Percentiles rank a stretch among this genome's conserved stretches.
These are phyloP conservation scores for Mesoclemmys tuberculata DNA, from an alignment of 2,113 vertebrate genomes.

Conservation along the genomic window DNA sequence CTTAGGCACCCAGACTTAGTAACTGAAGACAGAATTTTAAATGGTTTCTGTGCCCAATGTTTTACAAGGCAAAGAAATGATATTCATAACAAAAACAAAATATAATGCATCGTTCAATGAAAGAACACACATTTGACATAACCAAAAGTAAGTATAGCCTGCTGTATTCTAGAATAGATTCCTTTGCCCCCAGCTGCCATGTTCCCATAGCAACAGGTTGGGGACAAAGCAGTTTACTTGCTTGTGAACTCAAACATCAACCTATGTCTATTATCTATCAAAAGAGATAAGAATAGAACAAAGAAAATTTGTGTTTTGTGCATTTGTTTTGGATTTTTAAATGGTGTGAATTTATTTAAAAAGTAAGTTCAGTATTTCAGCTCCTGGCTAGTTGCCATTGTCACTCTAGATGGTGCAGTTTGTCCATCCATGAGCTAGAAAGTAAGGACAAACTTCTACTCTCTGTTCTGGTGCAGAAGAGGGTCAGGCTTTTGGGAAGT, in stretches of 20 bases:
- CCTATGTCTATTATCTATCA: background rate
- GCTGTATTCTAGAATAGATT: background rate
- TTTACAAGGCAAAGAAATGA: background rate
- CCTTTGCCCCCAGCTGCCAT: background rate
- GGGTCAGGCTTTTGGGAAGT: background rate
- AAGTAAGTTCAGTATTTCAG: conserved; percentile 3
- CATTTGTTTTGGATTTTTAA: background rate
- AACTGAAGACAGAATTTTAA: background rate
- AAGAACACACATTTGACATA: background rate
- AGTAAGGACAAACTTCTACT: background rate
- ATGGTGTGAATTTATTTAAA: background rate
- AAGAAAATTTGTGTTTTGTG: background rate
- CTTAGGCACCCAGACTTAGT: background rate
- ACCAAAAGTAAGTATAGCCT: background rate
- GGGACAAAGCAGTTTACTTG: background rate
- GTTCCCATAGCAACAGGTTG: background rate
- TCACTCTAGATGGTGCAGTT: background rate
- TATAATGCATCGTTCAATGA: background rate
- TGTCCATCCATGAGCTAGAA: background rate
- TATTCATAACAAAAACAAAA: background rate
- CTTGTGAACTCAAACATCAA: background rate
- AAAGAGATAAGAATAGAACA: background rate
- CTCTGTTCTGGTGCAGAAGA: background rate
- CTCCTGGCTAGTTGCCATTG: background rate
- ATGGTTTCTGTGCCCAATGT: background rate